Evolutionary conservation across 1,140 invertebrate genomes (phyloP).

Genomic region (Anthonomus grandis): DNA sequence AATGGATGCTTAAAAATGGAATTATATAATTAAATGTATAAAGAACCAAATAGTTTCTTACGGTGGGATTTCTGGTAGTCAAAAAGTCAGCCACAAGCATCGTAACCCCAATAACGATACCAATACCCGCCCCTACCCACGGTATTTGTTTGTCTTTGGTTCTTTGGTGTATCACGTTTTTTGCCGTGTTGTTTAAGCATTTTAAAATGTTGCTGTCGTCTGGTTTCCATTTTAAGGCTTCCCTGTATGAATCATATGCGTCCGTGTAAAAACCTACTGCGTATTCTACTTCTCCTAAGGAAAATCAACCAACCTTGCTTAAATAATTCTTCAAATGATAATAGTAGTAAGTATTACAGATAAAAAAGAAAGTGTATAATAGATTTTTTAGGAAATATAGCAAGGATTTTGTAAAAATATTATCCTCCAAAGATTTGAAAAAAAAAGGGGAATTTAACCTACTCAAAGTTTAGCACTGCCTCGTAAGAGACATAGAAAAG

Average conservation of each 20-base stretch:
- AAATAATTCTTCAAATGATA: no score
- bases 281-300: conserved; percentile 63
- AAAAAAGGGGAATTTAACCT: no score
- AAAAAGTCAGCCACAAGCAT: conserved; percentile 69
- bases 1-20: conserved; percentile 54
- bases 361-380: no score
- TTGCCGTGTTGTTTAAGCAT: conserved; percentile 61
- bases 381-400: no score
- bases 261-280: conserved; percentile 65
- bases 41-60: conserved; percentile 48
- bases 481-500: no score
- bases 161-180: conserved; percentile 57
- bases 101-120: conserved; percentile 66
- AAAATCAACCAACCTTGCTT: no score
- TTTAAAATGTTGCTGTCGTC: conserved; percentile 64
- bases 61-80: conserved; percentile 64
- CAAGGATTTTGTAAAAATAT: no score
- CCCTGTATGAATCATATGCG: conserved; percentile 69
- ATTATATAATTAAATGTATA: conserved; percentile 8
- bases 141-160: conserved; percentile 69
- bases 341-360: no score
- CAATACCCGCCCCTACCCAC: conserved; percentile 71
- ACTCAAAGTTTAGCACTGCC: no score
- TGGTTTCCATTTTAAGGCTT: conserved; percentile 65
- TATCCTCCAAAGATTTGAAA: no score